Evolutionary conservation across 2,797 vertebrate species (phyloP).

Genomic region (Toxotes lorentzi): DNA sequence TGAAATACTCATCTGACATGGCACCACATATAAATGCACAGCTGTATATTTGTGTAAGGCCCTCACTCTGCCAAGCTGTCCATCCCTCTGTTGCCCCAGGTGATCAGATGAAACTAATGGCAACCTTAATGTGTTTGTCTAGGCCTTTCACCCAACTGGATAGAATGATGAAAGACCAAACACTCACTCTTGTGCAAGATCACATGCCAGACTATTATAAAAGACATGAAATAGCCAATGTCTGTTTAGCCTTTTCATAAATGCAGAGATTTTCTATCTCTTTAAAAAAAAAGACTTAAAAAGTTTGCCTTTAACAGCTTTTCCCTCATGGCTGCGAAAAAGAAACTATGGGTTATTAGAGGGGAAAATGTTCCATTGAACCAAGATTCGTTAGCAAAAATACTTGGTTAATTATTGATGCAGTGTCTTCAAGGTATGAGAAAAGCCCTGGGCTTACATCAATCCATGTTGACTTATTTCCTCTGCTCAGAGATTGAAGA

Average conservation of each 20-base stretch:
- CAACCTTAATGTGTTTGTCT: conserved; percentile 79
- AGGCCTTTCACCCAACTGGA: conserved; percentile 65
- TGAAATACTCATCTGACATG: conserved; percentile 78
- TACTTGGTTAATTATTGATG: conserved; percentile 66
- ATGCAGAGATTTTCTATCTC: conserved; percentile 30
- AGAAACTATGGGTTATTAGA: conserved; percentile 43
- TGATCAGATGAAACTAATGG: conserved; percentile 79
- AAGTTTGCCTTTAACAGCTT: conserved; percentile 47
- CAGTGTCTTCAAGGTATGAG: conserved; percentile 62
- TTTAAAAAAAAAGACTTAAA: conserved; percentile 37
- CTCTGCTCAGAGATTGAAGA: conserved; percentile 44
- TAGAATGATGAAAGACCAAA: conserved; percentile 52
- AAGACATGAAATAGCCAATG: conserved; percentile 29
- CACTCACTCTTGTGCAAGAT: conserved; percentile 42
- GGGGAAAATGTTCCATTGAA: conserved; percentile 56
- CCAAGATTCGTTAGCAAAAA: conserved; percentile 62
- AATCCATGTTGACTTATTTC: conserved; percentile 60
- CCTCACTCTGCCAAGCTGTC: conserved; percentile 71
- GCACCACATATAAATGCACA: conserved; percentile 75
- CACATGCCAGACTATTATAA: conserved; percentile 47
- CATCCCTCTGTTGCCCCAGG: conserved; percentile 69
- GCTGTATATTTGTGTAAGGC: conserved; percentile 79
- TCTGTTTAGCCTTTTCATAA: conserved; percentile 46
- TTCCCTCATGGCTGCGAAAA: conserved; percentile 17
- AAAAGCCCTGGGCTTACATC: conserved; percentile 50